These are phyloP conservation scores for Rhyacophila brunnea DNA, from an alignment of 1,140 invertebrate species.

Conservation along the genomic window DNA sequence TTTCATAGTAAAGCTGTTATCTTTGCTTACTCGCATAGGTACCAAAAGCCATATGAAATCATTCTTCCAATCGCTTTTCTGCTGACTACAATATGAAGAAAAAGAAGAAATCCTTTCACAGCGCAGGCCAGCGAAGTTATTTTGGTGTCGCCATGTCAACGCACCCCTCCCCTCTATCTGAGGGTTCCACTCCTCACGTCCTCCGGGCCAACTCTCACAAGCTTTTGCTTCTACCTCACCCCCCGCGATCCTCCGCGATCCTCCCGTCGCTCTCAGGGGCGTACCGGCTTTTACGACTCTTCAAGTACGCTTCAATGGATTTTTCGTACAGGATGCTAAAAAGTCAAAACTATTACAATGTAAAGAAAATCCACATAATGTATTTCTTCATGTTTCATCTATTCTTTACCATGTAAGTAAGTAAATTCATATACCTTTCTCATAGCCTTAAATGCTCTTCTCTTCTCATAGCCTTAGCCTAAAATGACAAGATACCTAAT, in stretches of 20 bases:
- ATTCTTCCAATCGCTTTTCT: no score
- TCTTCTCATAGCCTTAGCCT: no score
- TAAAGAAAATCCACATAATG: no score
- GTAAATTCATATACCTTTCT: no score
- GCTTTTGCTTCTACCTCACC: no score
- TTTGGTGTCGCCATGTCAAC: constrained; percentile 24
- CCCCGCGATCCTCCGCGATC: not conserved
- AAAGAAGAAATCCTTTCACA: no score
- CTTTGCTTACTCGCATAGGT: not conserved
- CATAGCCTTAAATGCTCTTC: no score
- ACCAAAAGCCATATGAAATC: not conserved
- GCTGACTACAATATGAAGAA: no score
- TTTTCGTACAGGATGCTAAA: constrained; percentile 15
- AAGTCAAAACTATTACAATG: not conserved
- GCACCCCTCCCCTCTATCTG: constrained; percentile 6
- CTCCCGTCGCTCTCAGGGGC: constrained; percentile 7
- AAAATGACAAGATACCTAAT: no score
- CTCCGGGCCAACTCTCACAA: not conserved
- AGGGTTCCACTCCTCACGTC: constrained; percentile 9
- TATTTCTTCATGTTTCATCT: no score
- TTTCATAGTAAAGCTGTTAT: no score
- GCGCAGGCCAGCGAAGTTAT: not conserved
- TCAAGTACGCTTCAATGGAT: constrained; percentile 29
- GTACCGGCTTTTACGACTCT: constrained; percentile 25
- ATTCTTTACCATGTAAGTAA: no score